Evolutionary conservation across 2,888 invertebrate species (phyloP).

Genomic region (Mesorhabditis sp.): DNA sequence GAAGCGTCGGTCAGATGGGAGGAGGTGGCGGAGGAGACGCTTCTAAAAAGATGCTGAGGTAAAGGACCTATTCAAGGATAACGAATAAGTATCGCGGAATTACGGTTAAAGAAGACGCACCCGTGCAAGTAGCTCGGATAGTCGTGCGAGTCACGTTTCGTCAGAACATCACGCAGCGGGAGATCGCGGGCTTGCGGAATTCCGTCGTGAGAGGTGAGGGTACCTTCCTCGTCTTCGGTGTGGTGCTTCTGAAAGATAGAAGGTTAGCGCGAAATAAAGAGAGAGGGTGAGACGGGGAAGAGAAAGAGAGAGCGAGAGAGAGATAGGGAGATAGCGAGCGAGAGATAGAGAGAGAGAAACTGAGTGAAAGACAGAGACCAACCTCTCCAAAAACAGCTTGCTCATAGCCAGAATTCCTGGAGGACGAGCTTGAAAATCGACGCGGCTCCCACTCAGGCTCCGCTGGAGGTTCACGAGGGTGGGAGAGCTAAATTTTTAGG

Average conservation of each 20-base stretch:
- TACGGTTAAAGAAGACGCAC: background rate
- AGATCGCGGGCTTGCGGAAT: background rate
- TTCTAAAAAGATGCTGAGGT: no score
- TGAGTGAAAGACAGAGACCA: background rate
- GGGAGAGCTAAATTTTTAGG: no score
- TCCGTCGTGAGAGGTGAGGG: background rate
- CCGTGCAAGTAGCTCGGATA: constrained; percentile 1
- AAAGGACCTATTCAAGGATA: no score
- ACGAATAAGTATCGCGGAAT: no score
- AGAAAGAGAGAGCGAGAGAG: background rate
- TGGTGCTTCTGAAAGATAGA: background rate
- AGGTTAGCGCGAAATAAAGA: background rate
- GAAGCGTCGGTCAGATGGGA: no score
- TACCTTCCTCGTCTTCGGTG: background rate
- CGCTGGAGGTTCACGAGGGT: no score
- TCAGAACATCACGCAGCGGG: background rate
- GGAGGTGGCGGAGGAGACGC: no score
- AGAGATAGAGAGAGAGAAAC: background rate
- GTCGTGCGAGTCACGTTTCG: background rate
- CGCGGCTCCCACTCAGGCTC: background rate
- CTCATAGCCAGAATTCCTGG: background rate
- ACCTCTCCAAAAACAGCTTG: background rate
- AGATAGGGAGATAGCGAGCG: background rate
- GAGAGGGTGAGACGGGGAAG: constrained; percentile 2
- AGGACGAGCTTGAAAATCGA: background rate